Conservation (phyloP, 2,113 vertebrate genomes). For the Neopipo cinnamomea region DNA sequence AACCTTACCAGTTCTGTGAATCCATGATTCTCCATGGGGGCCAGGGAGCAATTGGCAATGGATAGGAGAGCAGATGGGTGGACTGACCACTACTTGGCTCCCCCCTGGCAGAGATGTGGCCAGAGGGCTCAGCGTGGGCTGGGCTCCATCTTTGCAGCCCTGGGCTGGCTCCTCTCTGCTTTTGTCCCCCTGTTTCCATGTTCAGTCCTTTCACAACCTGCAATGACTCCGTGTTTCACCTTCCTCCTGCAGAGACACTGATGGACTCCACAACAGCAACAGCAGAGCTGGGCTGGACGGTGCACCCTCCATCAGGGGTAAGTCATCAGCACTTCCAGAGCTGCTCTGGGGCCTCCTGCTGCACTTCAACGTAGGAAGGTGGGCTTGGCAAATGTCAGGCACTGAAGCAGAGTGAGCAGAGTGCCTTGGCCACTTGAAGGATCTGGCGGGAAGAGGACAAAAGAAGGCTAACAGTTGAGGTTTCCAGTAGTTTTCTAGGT, state of each 20-base stretch:
- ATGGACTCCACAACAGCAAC: constrained; percentile 98
- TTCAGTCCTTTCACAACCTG: not conserved
- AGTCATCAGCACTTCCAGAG: constrained; percentile 40
- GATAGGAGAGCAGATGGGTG: not conserved
- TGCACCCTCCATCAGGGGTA: constrained; percentile 89
- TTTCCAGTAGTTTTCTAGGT: not conserved
- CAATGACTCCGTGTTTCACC: constrained; percentile 21
- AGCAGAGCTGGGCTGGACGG: constrained; percentile 93
- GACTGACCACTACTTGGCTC: not conserved
- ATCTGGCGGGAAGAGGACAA: not conserved
- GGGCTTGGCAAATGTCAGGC: not conserved
- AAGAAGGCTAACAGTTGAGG: not conserved
- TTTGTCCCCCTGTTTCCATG: not conserved
- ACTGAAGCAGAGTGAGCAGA: not conserved
- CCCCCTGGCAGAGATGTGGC: not conserved
- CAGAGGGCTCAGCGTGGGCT: not conserved
- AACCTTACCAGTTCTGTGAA: not conserved
- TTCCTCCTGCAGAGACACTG: constrained; percentile 82
- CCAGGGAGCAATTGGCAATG: not conserved
- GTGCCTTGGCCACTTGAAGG: not conserved
- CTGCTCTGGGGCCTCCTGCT: not conserved
- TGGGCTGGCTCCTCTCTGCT: not conserved
- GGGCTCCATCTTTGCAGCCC: not conserved
- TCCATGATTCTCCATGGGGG: not conserved
- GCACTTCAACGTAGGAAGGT: accelerated